Conservation (phyloP, 2,888 invertebrate genomes). For the Eupithecia pulchellata region DNA sequence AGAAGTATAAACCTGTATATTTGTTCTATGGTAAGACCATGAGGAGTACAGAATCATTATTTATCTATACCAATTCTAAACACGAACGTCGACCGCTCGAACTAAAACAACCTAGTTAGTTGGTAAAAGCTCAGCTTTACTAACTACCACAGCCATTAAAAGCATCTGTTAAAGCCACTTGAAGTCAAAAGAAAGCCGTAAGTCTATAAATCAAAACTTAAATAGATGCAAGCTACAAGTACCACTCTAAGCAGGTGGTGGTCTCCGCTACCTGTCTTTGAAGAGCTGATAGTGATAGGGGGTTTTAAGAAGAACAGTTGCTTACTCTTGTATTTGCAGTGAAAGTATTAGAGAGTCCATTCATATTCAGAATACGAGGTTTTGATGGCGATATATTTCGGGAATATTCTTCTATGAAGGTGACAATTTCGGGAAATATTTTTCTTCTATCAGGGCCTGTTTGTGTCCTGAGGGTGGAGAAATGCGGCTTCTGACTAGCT, state of each 20-base stretch:
- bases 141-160: slow-evolving; percentile 58
- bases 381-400: too few species aligned
- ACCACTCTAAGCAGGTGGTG: slow-evolving; percentile 55
- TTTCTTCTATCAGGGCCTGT: too few species aligned
- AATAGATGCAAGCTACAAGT: slow-evolving; percentile 68
- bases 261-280: slow-evolving; percentile 12
- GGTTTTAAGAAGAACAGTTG: slow-evolving; percentile 1
- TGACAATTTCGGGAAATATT: too few species aligned
- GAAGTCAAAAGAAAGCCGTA: slow-evolving; percentile 57
- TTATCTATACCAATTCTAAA: background rate
- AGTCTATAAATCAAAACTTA: slow-evolving; percentile 70
- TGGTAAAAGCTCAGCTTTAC: slow-evolving; percentile 37
- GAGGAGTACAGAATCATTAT: background rate
- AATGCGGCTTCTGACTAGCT: too few species aligned
- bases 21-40: background rate
- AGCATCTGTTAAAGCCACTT: slow-evolving; percentile 65
- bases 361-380: too few species aligned
- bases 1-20: too few species aligned
- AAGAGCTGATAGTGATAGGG: background rate
- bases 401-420: too few species aligned
- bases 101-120: slow-evolving; percentile 21
- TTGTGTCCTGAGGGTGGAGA: too few species aligned
- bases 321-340: background rate
- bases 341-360: background rate
- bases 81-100: background rate